phyloP scores from a whole-genome alignment of 2,113 vertebrate species.

The Sakesphorus luctuosus region DNA sequence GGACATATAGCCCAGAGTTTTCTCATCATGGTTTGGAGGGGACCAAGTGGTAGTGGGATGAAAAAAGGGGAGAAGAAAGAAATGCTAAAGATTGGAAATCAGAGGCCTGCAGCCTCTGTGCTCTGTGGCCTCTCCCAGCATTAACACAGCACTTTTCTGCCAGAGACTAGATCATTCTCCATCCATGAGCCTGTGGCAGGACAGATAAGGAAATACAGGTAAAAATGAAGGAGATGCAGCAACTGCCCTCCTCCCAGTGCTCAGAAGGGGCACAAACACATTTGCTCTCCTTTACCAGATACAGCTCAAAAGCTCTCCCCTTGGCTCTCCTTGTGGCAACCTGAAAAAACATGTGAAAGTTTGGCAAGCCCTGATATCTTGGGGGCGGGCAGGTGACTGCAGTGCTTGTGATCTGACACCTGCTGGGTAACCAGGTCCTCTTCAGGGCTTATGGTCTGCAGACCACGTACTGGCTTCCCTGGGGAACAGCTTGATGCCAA shows the following conservation, averaged over 20 bases:
- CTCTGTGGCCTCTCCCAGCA: not conserved
- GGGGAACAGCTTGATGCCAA: not conserved
- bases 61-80: not conserved
- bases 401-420: not conserved
- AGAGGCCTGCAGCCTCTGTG: not conserved
- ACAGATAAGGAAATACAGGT: not conserved
- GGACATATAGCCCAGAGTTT: not conserved
- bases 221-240: not conserved
- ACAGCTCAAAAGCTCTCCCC: not conserved
- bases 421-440: not conserved
- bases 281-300: not conserved
- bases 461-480: not conserved
- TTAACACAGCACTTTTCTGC: not conserved
- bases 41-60: not conserved
- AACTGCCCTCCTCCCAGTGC: not conserved
- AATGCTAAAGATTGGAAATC: not conserved
- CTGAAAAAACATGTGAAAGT: not conserved
- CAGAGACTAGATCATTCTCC: not conserved
- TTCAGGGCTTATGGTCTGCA: not conserved
- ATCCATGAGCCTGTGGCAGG: fast-evolving
- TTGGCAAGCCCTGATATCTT: not conserved
- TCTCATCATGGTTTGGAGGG: not conserved
- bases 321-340: not conserved
- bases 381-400: not conserved
- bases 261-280: not conserved